Base-by-base conservation (phyloP, 2,888 invertebrate species). In the Lathronympha strigana region DNA sequence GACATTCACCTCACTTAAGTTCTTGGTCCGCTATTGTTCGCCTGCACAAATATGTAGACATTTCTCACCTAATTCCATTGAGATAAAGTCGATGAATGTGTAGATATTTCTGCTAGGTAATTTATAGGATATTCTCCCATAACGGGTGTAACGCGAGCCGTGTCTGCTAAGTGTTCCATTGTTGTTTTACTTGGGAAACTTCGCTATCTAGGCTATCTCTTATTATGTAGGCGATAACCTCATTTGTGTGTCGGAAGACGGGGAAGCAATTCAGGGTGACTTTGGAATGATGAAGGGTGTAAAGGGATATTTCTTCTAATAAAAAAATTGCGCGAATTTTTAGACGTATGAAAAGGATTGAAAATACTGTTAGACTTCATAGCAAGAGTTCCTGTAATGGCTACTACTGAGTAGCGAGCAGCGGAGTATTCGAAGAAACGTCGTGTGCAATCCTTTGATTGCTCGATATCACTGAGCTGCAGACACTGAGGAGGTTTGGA, bases 1-100 rank as follows among this genome's bases (percentile, higher is more conserved):
- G 68, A 67, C 70, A 67, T 69, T 71, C 69, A 64, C 61, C 63
- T 55, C 53, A 50, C 53, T 40, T 57, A 67, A 61, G 43, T 57
- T 49, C 63, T 62, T 67, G 63, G 36, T 68, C 38, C 45, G 47
- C 47, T 40, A 28, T 66, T 33, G 58, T 63, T 33, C 51, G 2
- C 8, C 19, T 9, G 40, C 17, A n/a, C n/a, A 47, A 21, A 47
- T 47, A 47, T 47, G 47, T 23, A 38, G n/a, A 15, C 38, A 15
- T 38, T 38, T 4, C 5, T 15, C 4, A 4, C 38, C 38, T 38
- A 47, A 23, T 47, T 2, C n/a, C 23, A 23, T 23, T 23, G 47
- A 13, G 23, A 47, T 47, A 47, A 47, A 23, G 47, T n/a, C 23
- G 47, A 47, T 13, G 5, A 23, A 6, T 47, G 47, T 47, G 11